Evolutionary conservation across 2,888 invertebrate species (phyloP), one percentile per base, ranked within the genome.

Genomic region (Drosophila gaucha): DNA sequence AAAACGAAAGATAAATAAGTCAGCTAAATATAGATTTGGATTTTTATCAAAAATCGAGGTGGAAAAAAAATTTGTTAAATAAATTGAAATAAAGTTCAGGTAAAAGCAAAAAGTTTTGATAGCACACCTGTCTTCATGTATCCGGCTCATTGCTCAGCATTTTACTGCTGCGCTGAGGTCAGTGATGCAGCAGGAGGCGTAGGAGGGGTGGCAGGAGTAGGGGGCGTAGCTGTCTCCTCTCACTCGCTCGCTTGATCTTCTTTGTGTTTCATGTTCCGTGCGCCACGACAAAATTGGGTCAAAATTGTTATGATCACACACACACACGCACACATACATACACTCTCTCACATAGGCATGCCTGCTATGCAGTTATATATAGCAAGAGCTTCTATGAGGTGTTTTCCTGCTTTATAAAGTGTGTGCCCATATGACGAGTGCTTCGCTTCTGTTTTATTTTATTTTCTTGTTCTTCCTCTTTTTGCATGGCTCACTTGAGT

Each of bases 221-320:
- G 3, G 9, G 33, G 12, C 12, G 20, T 3, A 6, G 55, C 65
- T 38, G 18, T 43, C 55, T 9, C 31, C 10, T 20, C 46, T 73
- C 79, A 69, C 63, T 82, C 71, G 46, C 18, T 54, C 24, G 65
- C 55, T 59, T 51, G 69, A 54, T 78, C 67, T 73, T 65, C 74
- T 83, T 50, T 72, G 64, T 74, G 83, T 76, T 74, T 75, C 52
- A 62, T 75, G 72, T 79, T 77, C 70, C 82, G 69, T 73, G 62
- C 54, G 69, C 56, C 60, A 73, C 71, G 74, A 69, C 63, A 66
- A 75, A 89, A 89, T 89, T 90, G 47, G 89, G 89, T 89, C 89
- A 89, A 88, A 89, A 86, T 88, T 90, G 80, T 90, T 89, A 88
- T 90, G 89, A 89, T 89, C 86, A 74, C 70, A 76, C 44, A 59